Conservation (phyloP, 2,888 invertebrate genomes). For the Dolichopus griseipennis region DNA sequence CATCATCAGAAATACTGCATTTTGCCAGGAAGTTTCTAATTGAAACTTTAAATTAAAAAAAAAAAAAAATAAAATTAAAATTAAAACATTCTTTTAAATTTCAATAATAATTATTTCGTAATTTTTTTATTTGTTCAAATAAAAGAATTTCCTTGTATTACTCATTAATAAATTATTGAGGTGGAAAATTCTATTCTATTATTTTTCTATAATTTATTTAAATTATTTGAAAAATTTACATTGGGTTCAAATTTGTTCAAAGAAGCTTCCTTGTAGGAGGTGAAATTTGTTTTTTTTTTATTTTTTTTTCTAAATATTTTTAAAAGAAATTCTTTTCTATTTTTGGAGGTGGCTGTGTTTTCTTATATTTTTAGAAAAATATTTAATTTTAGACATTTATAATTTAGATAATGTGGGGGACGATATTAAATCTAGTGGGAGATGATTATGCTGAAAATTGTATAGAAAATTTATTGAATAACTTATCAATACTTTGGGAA, state of each 20-base stretch:
- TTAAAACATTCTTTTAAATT: not conserved
- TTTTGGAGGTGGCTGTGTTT: not conserved
- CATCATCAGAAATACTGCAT: not conserved
- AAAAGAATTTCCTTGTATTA: not conserved
- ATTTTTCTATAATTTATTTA: not conserved
- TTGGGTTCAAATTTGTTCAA: not conserved
- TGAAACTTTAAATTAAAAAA: not conserved
- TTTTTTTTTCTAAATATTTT: not conserved
- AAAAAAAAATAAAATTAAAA: too few relatives aligned
- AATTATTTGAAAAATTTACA: not conserved
- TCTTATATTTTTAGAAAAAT: not conserved
- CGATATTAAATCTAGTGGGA: too few relatives aligned
- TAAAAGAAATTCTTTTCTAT: not conserved
- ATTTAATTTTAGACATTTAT: too few relatives aligned
- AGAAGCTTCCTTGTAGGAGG: conserved; percentile 1
- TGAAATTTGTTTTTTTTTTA: not conserved
- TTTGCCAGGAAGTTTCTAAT: not conserved
- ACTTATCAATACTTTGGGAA: too few relatives aligned
- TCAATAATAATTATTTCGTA: not conserved
- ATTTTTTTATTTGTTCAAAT: not conserved
- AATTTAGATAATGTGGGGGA: too few relatives aligned
- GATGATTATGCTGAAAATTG: too few relatives aligned
- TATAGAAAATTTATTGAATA: too few relatives aligned
- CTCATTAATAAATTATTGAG: not conserved
- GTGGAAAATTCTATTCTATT: not conserved